Base-by-base conservation (phyloP, 2,113 vertebrate genomes). In the Heliornis fulica region DNA sequence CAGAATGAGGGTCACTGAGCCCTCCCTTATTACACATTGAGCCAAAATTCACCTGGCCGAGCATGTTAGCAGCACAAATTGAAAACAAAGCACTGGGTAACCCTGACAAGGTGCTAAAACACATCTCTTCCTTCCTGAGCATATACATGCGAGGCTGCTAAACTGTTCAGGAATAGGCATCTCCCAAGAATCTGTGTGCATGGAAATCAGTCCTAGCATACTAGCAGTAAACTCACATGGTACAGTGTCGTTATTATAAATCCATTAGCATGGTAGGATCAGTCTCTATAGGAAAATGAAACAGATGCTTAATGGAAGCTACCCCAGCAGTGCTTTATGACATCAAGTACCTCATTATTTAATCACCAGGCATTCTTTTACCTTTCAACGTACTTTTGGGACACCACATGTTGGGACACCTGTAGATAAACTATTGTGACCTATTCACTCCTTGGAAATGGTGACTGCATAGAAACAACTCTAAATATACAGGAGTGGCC, bases 1-100 rank as follows among this genome's bases (percentile, higher is more conserved):
- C 23, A 20, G 10, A 45, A 28, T 19, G 4, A 1, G 15, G 45
- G 51, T 65, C 34, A 56, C 22, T 0, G 0, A 50, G 32, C 40
- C 53, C 46, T 56, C 10, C 32, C 59, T 57, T 36, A 9, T 5
- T 1, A 0, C 32, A 53, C 51, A 25, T 11, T 4, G 43, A 80
- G 61, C 43, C 56, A 54, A 26, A 40, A 56, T n/a, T 25, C 43
- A 64, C 34, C 34, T 54, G 56, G 38, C 32, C 56, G 34, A 28
- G 51, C 7, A 21, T 46, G 45, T 21, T 21, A 46, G 45, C 45
- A 46, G 45, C 45, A 46, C 45, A 46, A 46, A 46, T 21, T 9
- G 45, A 46, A 46, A 46, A 63, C 31, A 54, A 79, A 91, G 83
- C 48, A 22, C 15, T 0, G 0, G 32, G 53, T 25, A 68, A 50